Percentiles rank a stretch among this genome's conserved stretches.
phyloP scores from a whole-genome alignment of 35 echinoderm and acorn worm species.

The Antedon bifida region DNA sequence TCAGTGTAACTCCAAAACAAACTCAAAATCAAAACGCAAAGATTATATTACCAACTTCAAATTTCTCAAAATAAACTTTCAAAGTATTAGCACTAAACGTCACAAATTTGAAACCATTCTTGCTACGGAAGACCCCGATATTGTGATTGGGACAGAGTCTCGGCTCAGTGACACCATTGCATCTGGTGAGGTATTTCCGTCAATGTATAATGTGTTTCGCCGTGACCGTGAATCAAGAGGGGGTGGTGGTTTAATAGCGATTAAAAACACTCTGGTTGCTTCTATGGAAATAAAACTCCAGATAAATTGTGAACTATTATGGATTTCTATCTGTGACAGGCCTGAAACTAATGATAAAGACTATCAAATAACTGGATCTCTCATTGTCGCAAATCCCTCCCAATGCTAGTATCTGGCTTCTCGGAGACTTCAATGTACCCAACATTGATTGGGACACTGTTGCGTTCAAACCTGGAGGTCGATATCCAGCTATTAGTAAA shows the following conservation, averaged over 20 bases:
- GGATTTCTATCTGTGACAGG: neutral
- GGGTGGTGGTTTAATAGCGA: no score
- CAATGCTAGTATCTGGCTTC: no score
- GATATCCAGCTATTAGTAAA: no score
- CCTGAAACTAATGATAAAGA: no score
- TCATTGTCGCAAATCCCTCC: no score
- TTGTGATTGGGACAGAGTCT: constrained; percentile 8
- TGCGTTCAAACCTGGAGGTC: no score
- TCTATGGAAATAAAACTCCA: neutral
- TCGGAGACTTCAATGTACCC: no score
- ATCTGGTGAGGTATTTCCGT: constrained; percentile 21
- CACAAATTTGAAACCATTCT: constrained; percentile 13
- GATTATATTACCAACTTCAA: neutral
- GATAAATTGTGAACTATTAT: constrained; percentile 16
- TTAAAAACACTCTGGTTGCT: neutral
- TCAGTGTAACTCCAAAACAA: neutral
- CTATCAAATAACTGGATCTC: no score
- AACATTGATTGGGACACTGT: no score
- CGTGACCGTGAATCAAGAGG: no score
- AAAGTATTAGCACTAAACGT: constrained; percentile 11
- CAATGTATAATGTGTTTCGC: constrained; percentile 6
- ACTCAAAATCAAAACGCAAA: neutral
- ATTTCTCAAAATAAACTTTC: constrained; percentile 20
- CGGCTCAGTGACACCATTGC: constrained; percentile 4
- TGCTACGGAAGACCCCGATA: constrained; percentile 8